Conservation (phyloP, 1,140 invertebrate genomes). For the Procambarus virginalis region DNA sequence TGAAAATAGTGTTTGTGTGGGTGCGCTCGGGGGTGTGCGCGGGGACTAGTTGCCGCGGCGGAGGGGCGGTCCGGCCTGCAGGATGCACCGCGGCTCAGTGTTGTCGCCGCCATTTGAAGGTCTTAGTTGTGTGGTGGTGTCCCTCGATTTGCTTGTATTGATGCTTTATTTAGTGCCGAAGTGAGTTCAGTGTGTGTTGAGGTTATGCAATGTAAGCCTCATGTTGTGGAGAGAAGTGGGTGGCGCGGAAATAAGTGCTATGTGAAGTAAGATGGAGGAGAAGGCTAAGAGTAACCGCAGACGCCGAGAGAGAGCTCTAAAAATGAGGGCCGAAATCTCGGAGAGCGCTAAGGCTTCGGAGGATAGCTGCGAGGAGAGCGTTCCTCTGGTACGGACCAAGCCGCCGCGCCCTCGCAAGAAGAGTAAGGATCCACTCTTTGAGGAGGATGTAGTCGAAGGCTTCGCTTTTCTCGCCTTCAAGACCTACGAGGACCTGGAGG, state of each 20-base stretch:
- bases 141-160: slow-evolving; percentile 49
- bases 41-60: slow-evolving; percentile 57
- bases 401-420: slow-evolving; percentile 62
- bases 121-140: slow-evolving; percentile 53
- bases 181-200: slow-evolving; percentile 60
- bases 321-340: slow-evolving; percentile 66
- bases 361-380: slow-evolving; percentile 62
- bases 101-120: slow-evolving; percentile 64
- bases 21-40: slow-evolving; percentile 53
- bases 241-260: slow-evolving; percentile 58
- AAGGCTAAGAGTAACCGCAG: slow-evolving; percentile 64
- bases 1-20: slow-evolving; percentile 17
- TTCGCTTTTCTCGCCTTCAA: slow-evolving; percentile 68
- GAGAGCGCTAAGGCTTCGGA: slow-evolving; percentile 58
- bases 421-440: slow-evolving; percentile 61
- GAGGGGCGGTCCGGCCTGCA: slow-evolving; percentile 35
- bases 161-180: slow-evolving; percentile 59
- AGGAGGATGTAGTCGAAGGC: slow-evolving; percentile 67
- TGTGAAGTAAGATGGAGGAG: slow-evolving; percentile 64
- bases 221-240: slow-evolving; percentile 64
- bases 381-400: slow-evolving; percentile 54
- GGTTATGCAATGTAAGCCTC: slow-evolving; percentile 54
- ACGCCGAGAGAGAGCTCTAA: slow-evolving; percentile 65
- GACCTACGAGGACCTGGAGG: slow-evolving; percentile 66
- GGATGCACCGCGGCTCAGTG: slow-evolving; percentile 57